Percentiles rank a stretch among this genome's conserved stretches.
These are phyloP conservation scores for Mellilla xanthometata DNA, from an alignment of 2,888 invertebrate species.

Conservation along the genomic window DNA sequence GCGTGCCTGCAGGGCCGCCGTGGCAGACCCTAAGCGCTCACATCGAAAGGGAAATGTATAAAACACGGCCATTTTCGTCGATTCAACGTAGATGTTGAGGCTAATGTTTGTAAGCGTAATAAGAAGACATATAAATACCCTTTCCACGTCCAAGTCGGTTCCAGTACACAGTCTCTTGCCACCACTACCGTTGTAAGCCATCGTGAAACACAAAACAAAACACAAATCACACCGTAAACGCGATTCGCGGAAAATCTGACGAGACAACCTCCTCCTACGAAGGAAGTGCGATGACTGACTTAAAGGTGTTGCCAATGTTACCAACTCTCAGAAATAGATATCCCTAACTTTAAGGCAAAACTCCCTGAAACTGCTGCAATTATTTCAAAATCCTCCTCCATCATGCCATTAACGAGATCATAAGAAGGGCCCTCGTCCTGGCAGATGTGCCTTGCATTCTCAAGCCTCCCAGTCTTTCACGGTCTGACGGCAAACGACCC, in stretches of 20 bases:
- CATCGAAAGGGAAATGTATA: slow-evolving; percentile 62
- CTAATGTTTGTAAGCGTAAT: slow-evolving; percentile 43
- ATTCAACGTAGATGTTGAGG: slow-evolving; percentile 47
- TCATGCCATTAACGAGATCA: too few relatives aligned
- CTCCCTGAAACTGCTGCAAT: too few relatives aligned
- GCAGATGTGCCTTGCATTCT: too few relatives aligned
- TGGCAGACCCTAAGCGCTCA: slow-evolving; percentile 48
- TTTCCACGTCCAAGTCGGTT: slow-evolving; percentile 76
- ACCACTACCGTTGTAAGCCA: slow-evolving; percentile 88
- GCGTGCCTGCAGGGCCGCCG: slow-evolving; percentile 20
- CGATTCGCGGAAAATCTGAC: slow-evolving; percentile 55
- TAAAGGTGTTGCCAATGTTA: slow-evolving; percentile 32
- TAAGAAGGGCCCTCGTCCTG: too few relatives aligned
- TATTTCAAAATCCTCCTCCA: too few relatives aligned
- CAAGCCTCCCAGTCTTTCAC: too few relatives aligned
- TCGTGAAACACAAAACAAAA: slow-evolving; percentile 84
- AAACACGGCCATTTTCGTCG: slow-evolving; percentile 79
- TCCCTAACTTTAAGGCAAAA: too few relatives aligned
- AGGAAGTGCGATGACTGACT: slow-evolving; percentile 70
- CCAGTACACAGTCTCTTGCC: slow-evolving; percentile 80
- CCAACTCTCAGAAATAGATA: too few relatives aligned
- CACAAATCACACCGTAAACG: slow-evolving; percentile 79
- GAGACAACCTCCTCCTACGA: slow-evolving; percentile 49
- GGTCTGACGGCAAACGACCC: too few relatives aligned
- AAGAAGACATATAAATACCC: slow-evolving; percentile 67